Evolutionary conservation across 2,888 invertebrate genomes (phyloP), one percentile per base, ranked within the genome.

Genomic region (Brassicogethes aeneus): DNA sequence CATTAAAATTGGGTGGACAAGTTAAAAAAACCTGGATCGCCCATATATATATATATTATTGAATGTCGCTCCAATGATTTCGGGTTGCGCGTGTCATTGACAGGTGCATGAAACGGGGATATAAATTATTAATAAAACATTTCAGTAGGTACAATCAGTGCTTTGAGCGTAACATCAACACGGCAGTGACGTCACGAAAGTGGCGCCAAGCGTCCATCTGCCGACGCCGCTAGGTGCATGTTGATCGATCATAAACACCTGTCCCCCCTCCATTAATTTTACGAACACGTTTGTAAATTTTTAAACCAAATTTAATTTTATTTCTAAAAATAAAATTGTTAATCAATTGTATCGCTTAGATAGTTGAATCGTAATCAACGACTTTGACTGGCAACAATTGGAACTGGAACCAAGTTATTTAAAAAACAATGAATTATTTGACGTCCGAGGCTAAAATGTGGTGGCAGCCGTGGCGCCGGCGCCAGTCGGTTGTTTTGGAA

Each of bases 121-220:
- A n/a, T n/a, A n/a, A n/a, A n/a, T n/a, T n/a, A n/a, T n/a, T n/a
- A n/a, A n/a, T n/a, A n/a, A n/a, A n/a, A n/a, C n/a, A n/a, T n/a
- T n/a, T n/a, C n/a, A n/a, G n/a, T n/a, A n/a, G n/a, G n/a, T n/a
- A n/a, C n/a, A n/a, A n/a, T n/a, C n/a, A n/a, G n/a, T n/a, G n/a
- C n/a, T n/a, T n/a, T n/a, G n/a, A 50, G 46, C 46, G 53, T 50
- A 50, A 50, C 51, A 50, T 51, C 52, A 51, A 51, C 51, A 50
- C 50, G 53, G 43, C 48, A 40, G 43, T 58, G 57, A 58, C 64
- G 61, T 60, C 57, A 59, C 43, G 34, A 31, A 42, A 48, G 46
- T 61, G 62, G 64, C 64, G 63, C 63, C 62, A 57, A 58, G 55
- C 61, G 60, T 59, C 62, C 61, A 61, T 64, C 59, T 60, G 60